These are phyloP conservation scores for Aspidapion aeneum DNA, from an alignment of 2,888 invertebrate genomes.

Conservation along the genomic window DNA sequence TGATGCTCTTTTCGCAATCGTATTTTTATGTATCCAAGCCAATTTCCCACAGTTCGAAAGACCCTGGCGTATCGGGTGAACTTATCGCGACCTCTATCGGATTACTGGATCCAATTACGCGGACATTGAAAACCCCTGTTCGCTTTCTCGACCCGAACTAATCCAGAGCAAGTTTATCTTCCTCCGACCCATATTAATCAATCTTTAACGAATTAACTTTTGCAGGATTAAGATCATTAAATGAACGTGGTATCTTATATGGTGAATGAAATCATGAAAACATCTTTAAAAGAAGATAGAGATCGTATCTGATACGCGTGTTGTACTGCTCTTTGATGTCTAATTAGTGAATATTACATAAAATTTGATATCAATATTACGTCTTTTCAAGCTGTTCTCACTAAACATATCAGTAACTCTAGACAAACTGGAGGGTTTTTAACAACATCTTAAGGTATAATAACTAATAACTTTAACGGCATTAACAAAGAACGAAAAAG, in stretches of 20 bases:
- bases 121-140: constrained; percentile 30
- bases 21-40: constrained; percentile 28
- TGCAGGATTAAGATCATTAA: not conserved
- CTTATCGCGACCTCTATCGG: constrained; percentile 46
- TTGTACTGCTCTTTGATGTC: constrained; percentile 41
- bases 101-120: constrained; percentile 49
- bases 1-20: not conserved
- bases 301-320: constrained; percentile 41
- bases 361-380: too few relatives aligned
- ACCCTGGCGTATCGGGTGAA: constrained; percentile 41
- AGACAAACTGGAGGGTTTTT: too few relatives aligned
- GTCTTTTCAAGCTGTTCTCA: too few relatives aligned
- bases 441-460: too few relatives aligned
- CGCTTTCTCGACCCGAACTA: not conserved
- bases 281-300: constrained; percentile 30
- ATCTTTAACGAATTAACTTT: not conserved
- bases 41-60: constrained; percentile 47
- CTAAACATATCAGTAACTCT: too few relatives aligned
- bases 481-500: too few relatives aligned
- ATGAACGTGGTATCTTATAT: constrained; percentile 40
- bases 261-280: constrained; percentile 49
- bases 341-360: constrained; percentile 37
- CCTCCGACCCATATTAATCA: not conserved
- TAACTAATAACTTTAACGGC: too few relatives aligned
- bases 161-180: not conserved